Conservation (phyloP, 2,113 vertebrate genomes). For the Callithrix jacchus region DNA sequence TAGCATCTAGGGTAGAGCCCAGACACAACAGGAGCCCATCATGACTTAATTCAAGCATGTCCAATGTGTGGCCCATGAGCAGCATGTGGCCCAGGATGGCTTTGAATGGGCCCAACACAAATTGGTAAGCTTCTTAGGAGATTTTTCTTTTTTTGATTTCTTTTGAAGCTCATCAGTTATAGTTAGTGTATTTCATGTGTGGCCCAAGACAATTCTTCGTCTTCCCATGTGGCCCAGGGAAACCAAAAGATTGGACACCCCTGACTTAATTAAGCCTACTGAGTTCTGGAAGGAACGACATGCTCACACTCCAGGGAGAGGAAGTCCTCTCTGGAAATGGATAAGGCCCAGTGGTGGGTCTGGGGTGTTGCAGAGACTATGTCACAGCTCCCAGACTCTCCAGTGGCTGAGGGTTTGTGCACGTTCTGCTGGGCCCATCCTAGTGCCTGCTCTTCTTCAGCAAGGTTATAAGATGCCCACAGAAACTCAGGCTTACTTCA, state of each 20-base stretch:
- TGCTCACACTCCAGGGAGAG: neutral
- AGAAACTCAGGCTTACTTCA: neutral
- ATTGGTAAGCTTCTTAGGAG: no score
- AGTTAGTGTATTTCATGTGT: no score
- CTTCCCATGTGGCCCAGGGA: no score
- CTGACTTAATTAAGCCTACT: neutral
- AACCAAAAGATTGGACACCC: no score
- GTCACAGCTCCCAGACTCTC: neutral
- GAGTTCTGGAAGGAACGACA: neutral
- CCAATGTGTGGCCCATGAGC: no score
- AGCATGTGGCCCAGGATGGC: no score
- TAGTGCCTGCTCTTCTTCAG: neutral
- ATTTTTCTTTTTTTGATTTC: no score
- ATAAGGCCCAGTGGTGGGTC: no score
- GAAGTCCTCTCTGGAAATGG: neutral
- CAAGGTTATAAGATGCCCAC: neutral
- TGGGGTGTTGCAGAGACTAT: no score
- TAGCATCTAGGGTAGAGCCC: neutral
- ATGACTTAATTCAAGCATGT: neutral
- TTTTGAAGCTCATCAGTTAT: no score
- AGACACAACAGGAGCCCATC: neutral
- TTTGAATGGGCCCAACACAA: no score
- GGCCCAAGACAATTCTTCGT: no score
- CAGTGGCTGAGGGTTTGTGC: rapidly evolving
- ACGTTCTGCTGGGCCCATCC: rapidly evolving